Evolutionary conservation across 2,797 vertebrate genomes (phyloP), one percentile per base, ranked within the genome.

Genomic region (Hafferia zeledoni): DNA sequence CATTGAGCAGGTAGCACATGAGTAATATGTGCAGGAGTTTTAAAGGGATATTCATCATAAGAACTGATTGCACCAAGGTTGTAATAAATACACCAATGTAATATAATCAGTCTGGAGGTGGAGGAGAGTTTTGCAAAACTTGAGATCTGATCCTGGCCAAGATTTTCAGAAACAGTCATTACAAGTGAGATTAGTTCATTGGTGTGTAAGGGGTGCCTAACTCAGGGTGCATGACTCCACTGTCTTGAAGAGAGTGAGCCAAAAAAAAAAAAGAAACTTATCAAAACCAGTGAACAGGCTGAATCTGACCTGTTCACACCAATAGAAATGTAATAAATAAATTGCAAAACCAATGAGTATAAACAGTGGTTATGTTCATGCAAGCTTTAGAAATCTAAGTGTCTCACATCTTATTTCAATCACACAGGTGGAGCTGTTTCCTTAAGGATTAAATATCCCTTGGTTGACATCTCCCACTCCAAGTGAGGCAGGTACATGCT

Each of bases 371-470:
- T 69, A 28, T 39, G 39, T 31, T 77, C 22, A 3, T 28, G 19
- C 22, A 55, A 83, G 30, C 20, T 91, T 84, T 77, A 64, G 56
- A 74, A 90, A 74, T 67, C 53, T 15, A 47, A 85, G n/a, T 28
- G 8, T 53, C 77, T 95, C 30, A 17, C 23, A 23, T 78, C 35
- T 86, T 3, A 0, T 53, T 94, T 92, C 64, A 84, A 3, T 86
- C 44, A 22, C 83, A 88, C 74, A 90, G 83, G 70, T 94, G 91
- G 89, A 94, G 83, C 87, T 90, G 47, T 88, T 95, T 88, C 77
- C 87, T 89, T 82, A 69, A 50, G 74, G 63, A 88, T 90, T 11
- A 89, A 93, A 57, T 84, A 12, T 94, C 22, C 41, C 18, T 65
- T 37, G 23, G 23, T 41, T 83, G 70, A 41, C 53, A 67, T 71